Percentiles rank a stretch among this genome's conserved stretches.
These are phyloP conservation scores for Cantharis rustica DNA, from an alignment of 2,888 invertebrate genomes.

Conservation along the genomic window DNA sequence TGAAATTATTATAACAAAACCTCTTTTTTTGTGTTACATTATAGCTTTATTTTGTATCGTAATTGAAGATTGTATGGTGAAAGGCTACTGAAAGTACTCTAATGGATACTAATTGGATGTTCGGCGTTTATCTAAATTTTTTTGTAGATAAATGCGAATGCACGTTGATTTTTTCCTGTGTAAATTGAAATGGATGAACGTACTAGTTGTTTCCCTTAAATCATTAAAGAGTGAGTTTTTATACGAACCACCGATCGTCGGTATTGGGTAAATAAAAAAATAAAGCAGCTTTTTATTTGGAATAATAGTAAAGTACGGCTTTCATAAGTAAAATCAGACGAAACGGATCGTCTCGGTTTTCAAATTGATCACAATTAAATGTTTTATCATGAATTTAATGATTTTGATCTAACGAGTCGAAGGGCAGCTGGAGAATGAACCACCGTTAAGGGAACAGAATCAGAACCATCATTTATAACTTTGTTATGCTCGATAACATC, in stretches of 20 bases:
- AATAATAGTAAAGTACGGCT: neutral
- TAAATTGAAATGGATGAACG: slow-evolving; percentile 25
- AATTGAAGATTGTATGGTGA: slow-evolving; percentile 12
- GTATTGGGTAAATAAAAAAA: neutral
- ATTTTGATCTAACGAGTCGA: neutral
- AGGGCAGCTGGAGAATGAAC: no score
- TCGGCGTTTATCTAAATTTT: slow-evolving; percentile 17
- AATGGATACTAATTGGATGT: slow-evolving; percentile 24
- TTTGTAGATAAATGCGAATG: slow-evolving; percentile 9
- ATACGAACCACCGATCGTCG: neutral
- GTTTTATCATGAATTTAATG: neutral
- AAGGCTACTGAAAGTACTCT: slow-evolving; percentile 14
- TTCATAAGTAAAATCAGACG: neutral
- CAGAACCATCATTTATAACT: no score
- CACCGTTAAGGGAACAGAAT: neutral
- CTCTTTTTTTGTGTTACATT: neutral
- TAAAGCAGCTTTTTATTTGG: neutral
- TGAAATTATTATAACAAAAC: neutral
- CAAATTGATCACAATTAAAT: neutral
- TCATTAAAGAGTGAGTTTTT: neutral
- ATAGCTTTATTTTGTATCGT: slow-evolving; percentile 5
- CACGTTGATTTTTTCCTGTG: slow-evolving; percentile 10
- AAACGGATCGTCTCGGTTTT: neutral
- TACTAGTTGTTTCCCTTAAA: slow-evolving; percentile 22
- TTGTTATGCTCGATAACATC: no score